Evolutionary conservation across 2,888 invertebrate species (phyloP), one percentile per base, ranked within the genome.

Genomic region (Thumatha senex): DNA sequence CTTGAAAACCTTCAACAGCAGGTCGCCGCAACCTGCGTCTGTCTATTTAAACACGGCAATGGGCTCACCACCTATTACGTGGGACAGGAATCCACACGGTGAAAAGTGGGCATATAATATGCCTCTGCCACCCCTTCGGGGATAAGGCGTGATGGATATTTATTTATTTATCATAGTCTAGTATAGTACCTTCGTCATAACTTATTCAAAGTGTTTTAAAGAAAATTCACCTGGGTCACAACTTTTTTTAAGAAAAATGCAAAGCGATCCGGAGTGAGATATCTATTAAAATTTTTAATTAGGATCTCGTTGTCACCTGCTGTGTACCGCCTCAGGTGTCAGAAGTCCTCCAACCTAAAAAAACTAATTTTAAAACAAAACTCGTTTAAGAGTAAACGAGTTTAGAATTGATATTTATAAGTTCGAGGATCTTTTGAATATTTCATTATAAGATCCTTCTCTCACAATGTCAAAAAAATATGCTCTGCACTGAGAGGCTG

Each of bases 201-300:
- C 9, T 36, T 13, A 41, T 14, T 14, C n/a, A 24, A 41, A 40
- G 14, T 38, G 31, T 44, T 24, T 24, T 24, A 30, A 41, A 31
- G 38, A 33, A 38, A 33, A 33, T 8, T 36, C 36, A 41, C 9
- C 24, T 9, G 24, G 30, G 18, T 36, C 29, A 38, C 9, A 51
- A 52, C 15, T 47, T 52, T 44, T 14, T 31, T 11, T 40, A 44
- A 34, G 31, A 49, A 50, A 43, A 33, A 18, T 31, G 13, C 40
- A 10, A 14, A 29, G 11, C 14, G 30, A 44, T 40, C 11, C 35
- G 11, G 13, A 18, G n/a, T 29, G 24, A 29, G 34, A 43, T 45
- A 40, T 38, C 45, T 36, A 40, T 50, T 35, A 40, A 50, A 45
- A 31, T 11, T 45, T 40, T 50, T 45, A 50, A 50, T 50, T 50